A percentile compares a stretch with the other conserved stretches of the same genome.
phyloP scores from a whole-genome alignment of 2,113 vertebrate species.

The Leuciscus idus region DNA sequence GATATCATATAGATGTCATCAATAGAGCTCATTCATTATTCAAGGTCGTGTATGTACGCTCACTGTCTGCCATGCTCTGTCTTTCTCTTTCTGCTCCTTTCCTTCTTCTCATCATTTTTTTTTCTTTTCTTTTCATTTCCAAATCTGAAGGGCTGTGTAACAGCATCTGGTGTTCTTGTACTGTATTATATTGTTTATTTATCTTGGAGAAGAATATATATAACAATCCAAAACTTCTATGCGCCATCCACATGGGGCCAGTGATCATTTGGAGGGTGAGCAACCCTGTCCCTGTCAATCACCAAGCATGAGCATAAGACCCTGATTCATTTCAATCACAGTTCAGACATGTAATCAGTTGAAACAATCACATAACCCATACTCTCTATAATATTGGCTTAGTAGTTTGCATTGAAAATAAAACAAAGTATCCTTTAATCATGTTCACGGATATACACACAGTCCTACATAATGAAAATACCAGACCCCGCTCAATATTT shows the following conservation, averaged over 20 bases:
- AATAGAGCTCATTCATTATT: constrained; percentile 45
- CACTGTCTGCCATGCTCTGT: background rate
- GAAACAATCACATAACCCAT: background rate
- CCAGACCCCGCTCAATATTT: constrained; percentile 29
- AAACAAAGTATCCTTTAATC: background rate
- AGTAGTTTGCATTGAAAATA: background rate
- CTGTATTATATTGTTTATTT: background rate
- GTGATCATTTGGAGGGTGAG: background rate
- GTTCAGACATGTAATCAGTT: background rate
- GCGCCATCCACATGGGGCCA: background rate
- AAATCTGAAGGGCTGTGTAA: background rate
- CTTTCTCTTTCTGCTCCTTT: background rate
- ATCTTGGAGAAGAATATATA: background rate
- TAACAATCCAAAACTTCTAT: background rate
- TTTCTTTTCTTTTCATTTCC: background rate
- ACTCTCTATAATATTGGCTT: background rate
- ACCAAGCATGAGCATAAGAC: background rate
- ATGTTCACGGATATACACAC: background rate
- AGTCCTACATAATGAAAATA: constrained; percentile 16
- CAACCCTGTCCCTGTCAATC: background rate
- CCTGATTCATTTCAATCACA: background rate
- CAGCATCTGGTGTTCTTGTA: background rate
- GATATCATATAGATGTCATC: constrained; percentile 32
- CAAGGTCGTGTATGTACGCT: background rate
- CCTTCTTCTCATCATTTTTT: background rate